A percentile compares a stretch with the other conserved stretches of the same genome.
phyloP scores from a whole-genome alignment of 2,797 vertebrate genomes.

The Eulemur rubriventer region DNA sequence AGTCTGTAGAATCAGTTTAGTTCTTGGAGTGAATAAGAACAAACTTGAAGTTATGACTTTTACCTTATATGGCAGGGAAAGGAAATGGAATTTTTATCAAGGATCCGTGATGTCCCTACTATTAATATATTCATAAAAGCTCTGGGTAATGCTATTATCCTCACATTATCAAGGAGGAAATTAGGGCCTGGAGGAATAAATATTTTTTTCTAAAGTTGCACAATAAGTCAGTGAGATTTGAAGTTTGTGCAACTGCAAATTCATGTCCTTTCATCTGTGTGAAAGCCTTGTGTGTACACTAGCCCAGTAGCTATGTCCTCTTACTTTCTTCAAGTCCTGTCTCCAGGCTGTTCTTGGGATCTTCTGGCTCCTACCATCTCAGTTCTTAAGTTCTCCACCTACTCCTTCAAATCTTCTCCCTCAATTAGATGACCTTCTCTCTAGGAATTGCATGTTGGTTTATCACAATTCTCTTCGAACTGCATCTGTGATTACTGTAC shows the following conservation, averaged over 20 bases:
- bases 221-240: neutral
- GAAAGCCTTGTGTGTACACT: neutral
- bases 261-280: neutral
- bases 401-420: neutral
- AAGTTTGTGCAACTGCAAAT: neutral
- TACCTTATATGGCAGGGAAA: neutral
- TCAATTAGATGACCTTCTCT: neutral
- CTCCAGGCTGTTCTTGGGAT: neutral
- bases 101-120: neutral
- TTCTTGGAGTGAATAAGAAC: neutral
- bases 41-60: neutral
- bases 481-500: neutral
- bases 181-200: neutral
- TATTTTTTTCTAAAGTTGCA: neutral
- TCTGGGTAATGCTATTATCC: neutral
- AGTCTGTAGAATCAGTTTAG: neutral
- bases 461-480: neutral
- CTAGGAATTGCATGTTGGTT: neutral
- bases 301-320: neutral
- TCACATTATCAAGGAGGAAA: constrained; percentile 30
- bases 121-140: neutral
- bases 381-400: neutral
- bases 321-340: neutral
- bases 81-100: neutral
- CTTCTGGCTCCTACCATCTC: neutral